Evolutionary conservation across 1,140 invertebrate species (phyloP).

Genomic region (Drosophila kanapiae): DNA sequence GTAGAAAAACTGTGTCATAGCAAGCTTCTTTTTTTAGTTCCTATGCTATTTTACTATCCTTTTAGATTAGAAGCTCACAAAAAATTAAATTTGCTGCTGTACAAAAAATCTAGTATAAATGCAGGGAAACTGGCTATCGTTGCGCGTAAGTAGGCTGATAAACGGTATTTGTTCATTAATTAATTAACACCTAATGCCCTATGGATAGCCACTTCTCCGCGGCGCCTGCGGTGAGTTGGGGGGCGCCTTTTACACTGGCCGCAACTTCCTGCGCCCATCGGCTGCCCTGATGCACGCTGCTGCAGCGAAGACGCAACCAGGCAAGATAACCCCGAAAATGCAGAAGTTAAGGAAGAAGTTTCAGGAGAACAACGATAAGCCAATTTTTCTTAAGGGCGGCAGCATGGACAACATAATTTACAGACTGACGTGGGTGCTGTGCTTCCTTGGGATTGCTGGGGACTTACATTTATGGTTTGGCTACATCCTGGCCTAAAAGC

Average conservation of each 20-base stretch:
- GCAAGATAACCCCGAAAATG: constrained; percentile 58
- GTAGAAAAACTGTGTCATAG: background rate
- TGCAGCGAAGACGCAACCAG: constrained; percentile 4
- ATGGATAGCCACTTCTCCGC: constrained; percentile 40
- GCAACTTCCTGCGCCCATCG: constrained; percentile 18
- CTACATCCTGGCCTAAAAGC: constrained; percentile 45
- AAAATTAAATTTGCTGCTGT: constrained; percentile 9
- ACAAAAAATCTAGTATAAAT: constrained; percentile 43
- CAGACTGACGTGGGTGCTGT: constrained; percentile 84
- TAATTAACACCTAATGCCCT: background rate
- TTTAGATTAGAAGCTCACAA: constrained; percentile 6
- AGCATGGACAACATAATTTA: constrained; percentile 87
- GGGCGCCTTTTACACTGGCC: background rate
- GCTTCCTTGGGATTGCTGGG: constrained; percentile 81
- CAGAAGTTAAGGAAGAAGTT: constrained; percentile 85
- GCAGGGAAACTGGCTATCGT: constrained; percentile 49
- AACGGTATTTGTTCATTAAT: background rate
- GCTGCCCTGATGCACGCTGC: constrained; percentile 3
- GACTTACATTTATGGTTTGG: constrained; percentile 46
- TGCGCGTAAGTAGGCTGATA: constrained; percentile 44
- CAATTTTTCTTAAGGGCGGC: constrained; percentile 88
- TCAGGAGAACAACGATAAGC: constrained; percentile 86
- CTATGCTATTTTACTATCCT: background rate
- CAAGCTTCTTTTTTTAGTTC: background rate
- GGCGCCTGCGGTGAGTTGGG: constrained; percentile 3